phyloP scores from a whole-genome alignment of 2,797 vertebrate species.

The Ispidina picta region DNA sequence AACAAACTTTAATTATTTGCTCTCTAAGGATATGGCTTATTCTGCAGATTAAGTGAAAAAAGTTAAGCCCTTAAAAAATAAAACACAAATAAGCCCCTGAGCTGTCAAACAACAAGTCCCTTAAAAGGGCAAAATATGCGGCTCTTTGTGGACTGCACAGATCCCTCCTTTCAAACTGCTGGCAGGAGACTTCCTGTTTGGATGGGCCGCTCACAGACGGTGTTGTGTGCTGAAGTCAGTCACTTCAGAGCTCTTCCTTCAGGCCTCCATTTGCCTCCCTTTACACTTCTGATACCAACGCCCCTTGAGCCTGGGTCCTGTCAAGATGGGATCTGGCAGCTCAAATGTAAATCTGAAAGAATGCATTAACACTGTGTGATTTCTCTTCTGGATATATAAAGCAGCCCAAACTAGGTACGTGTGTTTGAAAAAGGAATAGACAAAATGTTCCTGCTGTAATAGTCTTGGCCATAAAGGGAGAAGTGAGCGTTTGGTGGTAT shows the following conservation, averaged over 20 bases:
- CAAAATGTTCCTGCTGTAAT: not conserved
- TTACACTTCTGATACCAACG: not conserved
- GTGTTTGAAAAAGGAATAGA: not conserved
- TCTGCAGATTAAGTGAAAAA: constrained; percentile 59
- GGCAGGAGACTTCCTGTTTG: constrained; percentile 73
- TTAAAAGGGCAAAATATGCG: constrained; percentile 73
- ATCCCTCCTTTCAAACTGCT: constrained; percentile 64
- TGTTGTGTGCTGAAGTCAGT: constrained; percentile 43
- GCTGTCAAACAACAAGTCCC: constrained; percentile 60
- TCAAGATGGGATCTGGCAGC: not conserved
- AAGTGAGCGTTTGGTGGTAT: not conserved
- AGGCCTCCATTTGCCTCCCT: not conserved
- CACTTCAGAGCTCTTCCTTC: not conserved
- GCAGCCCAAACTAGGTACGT: not conserved
- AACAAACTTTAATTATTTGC: constrained; percentile 47
- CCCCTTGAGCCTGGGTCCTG: not conserved
- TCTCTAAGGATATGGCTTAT: constrained; percentile 22
- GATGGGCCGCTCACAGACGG: not conserved
- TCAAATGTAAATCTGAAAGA: not conserved
- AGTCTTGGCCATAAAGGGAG: not conserved
- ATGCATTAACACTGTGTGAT: not conserved
- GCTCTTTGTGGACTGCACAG: not conserved
- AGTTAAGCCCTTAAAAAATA: constrained; percentile 24
- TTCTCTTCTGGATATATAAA: not conserved
- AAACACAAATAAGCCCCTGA: constrained; percentile 48